Conservation (phyloP, 35 echinoderm and acorn worm species). For the Apostichopus parvimensis region DNA sequence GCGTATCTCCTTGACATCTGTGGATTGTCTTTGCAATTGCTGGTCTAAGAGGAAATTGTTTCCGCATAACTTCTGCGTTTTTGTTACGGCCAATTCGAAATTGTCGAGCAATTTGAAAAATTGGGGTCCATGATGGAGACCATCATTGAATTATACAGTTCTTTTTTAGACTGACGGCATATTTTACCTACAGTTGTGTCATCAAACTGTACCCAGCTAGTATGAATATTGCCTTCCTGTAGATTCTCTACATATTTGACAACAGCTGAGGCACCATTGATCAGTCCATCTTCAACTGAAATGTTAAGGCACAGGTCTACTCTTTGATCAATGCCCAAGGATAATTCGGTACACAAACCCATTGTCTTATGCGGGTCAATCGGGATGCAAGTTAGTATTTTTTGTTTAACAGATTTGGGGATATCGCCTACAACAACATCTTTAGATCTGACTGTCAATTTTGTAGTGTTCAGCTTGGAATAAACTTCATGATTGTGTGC, state of each 20-base stretch:
- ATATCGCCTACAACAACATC: neutral
- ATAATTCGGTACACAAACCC: neutral
- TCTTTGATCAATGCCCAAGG: conserved; percentile 15
- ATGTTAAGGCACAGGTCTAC: conserved; percentile 3
- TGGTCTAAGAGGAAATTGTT: neutral
- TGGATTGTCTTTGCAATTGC: conserved; percentile 38
- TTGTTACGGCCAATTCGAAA: conserved; percentile 31
- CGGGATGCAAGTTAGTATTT: neutral
- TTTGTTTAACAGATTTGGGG: neutral
- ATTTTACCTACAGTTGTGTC: conserved; percentile 17
- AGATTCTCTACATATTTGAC: conserved; percentile 4
- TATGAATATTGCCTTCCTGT: neutral
- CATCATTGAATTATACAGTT: neutral
- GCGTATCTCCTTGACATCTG: conserved; percentile 49
- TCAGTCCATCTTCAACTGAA: conserved; percentile 33
- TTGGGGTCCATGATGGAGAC: conserved; percentile 40
- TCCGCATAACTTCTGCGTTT: neutral
- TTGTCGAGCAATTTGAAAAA: conserved; percentile 5
- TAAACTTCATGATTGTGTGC: conserved; percentile 33
- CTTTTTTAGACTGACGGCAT: neutral
- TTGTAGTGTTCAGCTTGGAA: conserved; percentile 5
- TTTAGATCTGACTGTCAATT: conserved; percentile 7
- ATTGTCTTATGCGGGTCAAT: conserved; percentile 16
- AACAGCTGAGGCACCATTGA: conserved; percentile 36
- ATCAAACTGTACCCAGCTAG: conserved; percentile 52